Evolutionary conservation across 1,140 invertebrate species (phyloP), one percentile per base, ranked within the genome.

Genomic region (Nylanderia fulva): DNA sequence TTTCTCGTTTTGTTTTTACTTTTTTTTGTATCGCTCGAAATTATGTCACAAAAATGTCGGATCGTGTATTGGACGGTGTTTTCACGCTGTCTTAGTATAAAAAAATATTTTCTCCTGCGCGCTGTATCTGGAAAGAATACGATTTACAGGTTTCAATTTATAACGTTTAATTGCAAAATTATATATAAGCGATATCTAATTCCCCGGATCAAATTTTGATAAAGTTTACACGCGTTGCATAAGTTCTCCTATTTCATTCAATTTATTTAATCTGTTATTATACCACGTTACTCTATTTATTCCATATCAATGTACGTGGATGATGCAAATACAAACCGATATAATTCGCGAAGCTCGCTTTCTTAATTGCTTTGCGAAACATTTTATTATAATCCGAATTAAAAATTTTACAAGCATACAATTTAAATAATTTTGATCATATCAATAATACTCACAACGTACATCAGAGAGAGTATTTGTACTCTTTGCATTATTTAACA

Each of bases 351-450:
- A 63, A 27, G 39, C 58, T 76, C 58, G 45, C 56, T 76, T 76
- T 33, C 45, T 48, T 36, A 60, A 39, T 9, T 61, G 24, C 15
- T 74, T 24, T 29, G 24, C 18, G 36, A 9, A 42, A 29, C 24
- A 21, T 56, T 36, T 8, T n/a, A 24, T 36, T 39, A 54, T 39
- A 58, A 60, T 60, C 18, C 33, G 24, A 42, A 45, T 63, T 76
- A 76, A 58, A 63, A 63, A 63, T 63, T 63, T 18, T 45, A 63
- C n/a, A 29, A 18, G 15, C 56, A 61, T 27, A 29, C 24, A 24
- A 76, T 63, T 60, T 63, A 76, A 63, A 36, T 58, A 21, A 39
- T 74, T 58, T 58, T 24, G 24, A 72, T 58, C 33, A 24, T 56
- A n/a, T 61, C 42, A 75, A 75, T 27, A 8, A 75, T 15, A 1